Evolutionary conservation across 2,888 invertebrate genomes (phyloP).

Genomic region (Syrphus vitripennis): DNA sequence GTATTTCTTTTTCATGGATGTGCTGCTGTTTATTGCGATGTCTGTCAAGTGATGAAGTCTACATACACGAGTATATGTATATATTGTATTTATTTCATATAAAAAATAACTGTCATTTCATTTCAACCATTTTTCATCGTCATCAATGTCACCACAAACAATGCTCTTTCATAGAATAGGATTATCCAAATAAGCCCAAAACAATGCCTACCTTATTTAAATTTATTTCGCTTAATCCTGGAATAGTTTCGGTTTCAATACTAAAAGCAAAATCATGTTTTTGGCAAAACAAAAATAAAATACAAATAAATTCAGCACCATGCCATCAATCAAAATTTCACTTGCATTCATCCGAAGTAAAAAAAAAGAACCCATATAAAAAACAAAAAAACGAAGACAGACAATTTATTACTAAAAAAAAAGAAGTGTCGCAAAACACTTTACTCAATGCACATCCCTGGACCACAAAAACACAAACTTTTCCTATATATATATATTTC

Average conservation of each 20-base stretch:
- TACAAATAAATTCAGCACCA: conserved; percentile 12
- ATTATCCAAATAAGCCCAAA: background rate
- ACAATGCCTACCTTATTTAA: background rate
- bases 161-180: background rate
- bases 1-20: no score
- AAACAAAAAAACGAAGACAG: background rate
- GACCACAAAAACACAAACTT: conserved; percentile 41
- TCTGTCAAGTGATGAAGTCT: no score
- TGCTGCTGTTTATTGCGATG: no score
- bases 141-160: background rate
- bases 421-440: conserved; percentile 51
- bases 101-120: background rate
- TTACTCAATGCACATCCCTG: conserved; percentile 19
- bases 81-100: no score
- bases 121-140: background rate
- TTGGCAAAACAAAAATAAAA: background rate
- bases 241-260: conserved; percentile 18
- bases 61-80: no score
- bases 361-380: background rate
- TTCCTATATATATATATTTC: conserved; percentile 44
- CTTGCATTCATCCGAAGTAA: conserved; percentile 6
- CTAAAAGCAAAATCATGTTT: conserved; percentile 51
- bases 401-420: background rate
- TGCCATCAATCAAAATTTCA: conserved; percentile 51
- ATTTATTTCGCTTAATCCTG: background rate